Evolutionary conservation across 2,888 invertebrate genomes (phyloP).

Genomic region (Ceriagrion tenellum): DNA sequence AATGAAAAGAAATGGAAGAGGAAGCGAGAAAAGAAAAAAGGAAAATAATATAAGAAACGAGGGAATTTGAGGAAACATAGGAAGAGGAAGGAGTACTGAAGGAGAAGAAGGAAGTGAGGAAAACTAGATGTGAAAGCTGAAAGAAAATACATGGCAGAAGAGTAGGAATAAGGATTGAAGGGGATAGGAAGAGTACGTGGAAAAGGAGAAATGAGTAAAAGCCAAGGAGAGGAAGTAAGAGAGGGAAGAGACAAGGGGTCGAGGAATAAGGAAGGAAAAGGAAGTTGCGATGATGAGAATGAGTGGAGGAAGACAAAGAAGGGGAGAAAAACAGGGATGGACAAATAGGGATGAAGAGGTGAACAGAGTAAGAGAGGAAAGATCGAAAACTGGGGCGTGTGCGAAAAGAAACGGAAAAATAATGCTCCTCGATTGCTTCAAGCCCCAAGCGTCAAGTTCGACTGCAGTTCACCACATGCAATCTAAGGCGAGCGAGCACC

Average conservation of each 20-base stretch:
- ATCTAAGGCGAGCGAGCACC: no score
- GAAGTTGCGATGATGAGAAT: not conserved
- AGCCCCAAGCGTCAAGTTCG: no score
- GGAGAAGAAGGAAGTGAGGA: no score
- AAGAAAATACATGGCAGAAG: not conserved
- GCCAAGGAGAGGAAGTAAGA: not conserved
- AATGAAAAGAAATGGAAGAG: not conserved
- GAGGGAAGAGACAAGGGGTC: not conserved
- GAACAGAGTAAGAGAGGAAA: not conserved
- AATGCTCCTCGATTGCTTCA: no score
- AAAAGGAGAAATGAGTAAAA: not conserved
- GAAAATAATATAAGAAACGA: not conserved
- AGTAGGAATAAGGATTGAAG: not conserved
- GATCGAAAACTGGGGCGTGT: not conserved
- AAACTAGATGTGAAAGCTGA: not conserved
- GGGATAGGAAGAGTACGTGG: not conserved
- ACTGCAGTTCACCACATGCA: no score
- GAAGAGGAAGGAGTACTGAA: not conserved
- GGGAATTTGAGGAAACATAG: no score
- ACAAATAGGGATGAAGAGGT: no score
- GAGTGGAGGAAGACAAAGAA: not conserved
- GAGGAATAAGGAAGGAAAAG: no score
- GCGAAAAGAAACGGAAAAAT: not conserved
- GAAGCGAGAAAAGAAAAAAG: no score
- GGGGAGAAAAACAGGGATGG: no score